Conservation (phyloP, 1,140 invertebrate genomes). For the Ooceraea biroi region DNA sequence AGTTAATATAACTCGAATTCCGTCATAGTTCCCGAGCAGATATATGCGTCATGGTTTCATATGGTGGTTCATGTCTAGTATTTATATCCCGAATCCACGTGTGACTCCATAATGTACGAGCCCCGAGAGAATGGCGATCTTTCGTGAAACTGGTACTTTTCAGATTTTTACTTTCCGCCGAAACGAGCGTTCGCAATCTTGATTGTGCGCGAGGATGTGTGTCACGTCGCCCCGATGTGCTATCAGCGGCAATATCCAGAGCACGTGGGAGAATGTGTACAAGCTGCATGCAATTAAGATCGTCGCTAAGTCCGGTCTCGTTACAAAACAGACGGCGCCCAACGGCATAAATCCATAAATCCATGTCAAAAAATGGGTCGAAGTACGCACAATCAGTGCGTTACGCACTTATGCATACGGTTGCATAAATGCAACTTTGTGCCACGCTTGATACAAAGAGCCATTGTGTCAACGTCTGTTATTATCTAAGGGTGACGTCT, state of each 20-base stretch:
- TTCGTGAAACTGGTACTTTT: conserved; percentile 33
- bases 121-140: conserved; percentile 1
- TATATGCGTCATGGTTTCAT: conserved; percentile 25
- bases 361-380: conserved; percentile 52
- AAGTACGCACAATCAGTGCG: conserved; percentile 47
- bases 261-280: conserved; percentile 42
- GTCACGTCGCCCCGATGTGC: conserved; percentile 34
- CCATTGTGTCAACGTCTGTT: conserved; percentile 52
- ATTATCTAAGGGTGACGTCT: conserved; percentile 44
- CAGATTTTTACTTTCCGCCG: conserved; percentile 30
- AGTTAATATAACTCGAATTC: conserved; percentile 46
- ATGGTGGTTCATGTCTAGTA: neutral
- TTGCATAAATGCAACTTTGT: conserved; percentile 57
- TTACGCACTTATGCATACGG: conserved; percentile 17
- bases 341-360: conserved; percentile 56
- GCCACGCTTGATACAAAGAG: conserved; percentile 40
- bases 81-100: conserved; percentile 33
- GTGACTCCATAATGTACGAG: neutral
- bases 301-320: conserved; percentile 41
- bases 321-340: conserved; percentile 40
- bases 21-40: neutral
- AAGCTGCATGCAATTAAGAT: conserved; percentile 51
- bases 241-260: conserved; percentile 46
- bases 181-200: neutral
- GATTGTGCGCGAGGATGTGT: conserved; percentile 25